Conservation (phyloP, 2,113 vertebrate species). For the Barbus barbus region DNA sequence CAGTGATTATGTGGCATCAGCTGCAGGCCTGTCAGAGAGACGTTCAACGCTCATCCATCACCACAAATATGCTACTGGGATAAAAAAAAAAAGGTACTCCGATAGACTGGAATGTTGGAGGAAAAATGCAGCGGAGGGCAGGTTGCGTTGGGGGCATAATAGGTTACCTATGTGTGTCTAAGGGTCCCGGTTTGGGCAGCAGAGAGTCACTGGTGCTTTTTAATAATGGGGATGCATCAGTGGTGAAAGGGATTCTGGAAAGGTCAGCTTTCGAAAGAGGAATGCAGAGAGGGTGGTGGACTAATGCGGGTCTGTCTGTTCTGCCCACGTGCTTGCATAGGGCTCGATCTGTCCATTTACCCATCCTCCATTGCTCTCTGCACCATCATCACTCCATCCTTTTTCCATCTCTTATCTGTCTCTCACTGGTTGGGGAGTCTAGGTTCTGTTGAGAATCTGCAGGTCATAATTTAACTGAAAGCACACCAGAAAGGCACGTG, state of each 20-base stretch:
- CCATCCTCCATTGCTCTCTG: slow-evolving; percentile 18
- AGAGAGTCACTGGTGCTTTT: slow-evolving; percentile 49
- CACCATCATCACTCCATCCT: slow-evolving; percentile 20
- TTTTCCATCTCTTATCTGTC: neutral
- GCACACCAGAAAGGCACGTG: slow-evolving; percentile 19
- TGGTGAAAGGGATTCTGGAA: slow-evolving; percentile 61
- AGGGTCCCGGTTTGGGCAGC: slow-evolving; percentile 58
- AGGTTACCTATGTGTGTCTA: slow-evolving; percentile 53
- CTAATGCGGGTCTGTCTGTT: slow-evolving; percentile 64
- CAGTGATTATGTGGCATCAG: slow-evolving; percentile 77
- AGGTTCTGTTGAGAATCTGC: neutral
- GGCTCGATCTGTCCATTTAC: slow-evolving; percentile 60
- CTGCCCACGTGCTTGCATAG: slow-evolving; percentile 50
- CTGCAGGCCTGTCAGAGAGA: slow-evolving; percentile 74
- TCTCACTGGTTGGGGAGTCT: neutral
- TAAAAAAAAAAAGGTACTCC: slow-evolving; percentile 20
- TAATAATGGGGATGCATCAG: slow-evolving; percentile 68
- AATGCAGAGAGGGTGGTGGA: slow-evolving; percentile 54
- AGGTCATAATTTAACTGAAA: slow-evolving; percentile 32
- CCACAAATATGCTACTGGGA: slow-evolving; percentile 59
- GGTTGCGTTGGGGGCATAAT: slow-evolving; percentile 56
- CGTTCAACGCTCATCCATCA: slow-evolving; percentile 74
- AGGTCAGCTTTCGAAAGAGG: slow-evolving; percentile 70
- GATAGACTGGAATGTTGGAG: slow-evolving; percentile 28
- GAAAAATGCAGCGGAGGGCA: slow-evolving; percentile 35